A percentile compares a stretch with the other conserved stretches of the same genome.
Conservation (phyloP, 2,113 vertebrate genomes). For the Hippocampus mohnikei region DNA sequence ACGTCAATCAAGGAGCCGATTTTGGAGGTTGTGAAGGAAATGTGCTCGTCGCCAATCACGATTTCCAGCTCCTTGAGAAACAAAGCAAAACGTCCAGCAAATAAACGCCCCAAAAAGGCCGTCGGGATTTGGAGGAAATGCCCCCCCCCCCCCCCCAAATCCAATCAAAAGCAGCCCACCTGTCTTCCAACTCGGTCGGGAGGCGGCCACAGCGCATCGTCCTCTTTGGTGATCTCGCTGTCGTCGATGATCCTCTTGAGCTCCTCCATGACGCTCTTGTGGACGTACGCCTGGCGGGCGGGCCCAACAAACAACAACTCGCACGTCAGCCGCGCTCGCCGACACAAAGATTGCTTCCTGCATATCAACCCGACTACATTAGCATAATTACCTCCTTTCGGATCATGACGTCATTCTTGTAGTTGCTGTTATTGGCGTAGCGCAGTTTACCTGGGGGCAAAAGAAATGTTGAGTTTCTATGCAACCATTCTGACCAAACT, state of each 20-base stretch:
- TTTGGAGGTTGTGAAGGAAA: slow-evolving; percentile 98
- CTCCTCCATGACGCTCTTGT: slow-evolving; percentile 98
- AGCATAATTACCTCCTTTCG: slow-evolving; percentile 84
- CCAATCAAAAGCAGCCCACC: slow-evolving; percentile 40
- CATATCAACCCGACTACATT: too few relatives aligned
- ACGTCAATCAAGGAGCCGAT: slow-evolving; percentile 98
- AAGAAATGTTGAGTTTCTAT: too few relatives aligned
- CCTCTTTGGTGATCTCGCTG: slow-evolving; percentile 98
- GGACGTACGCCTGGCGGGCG: slow-evolving; percentile 85
- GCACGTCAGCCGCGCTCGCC: too few relatives aligned
- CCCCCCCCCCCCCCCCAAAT: too few relatives aligned
- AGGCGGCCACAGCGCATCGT: slow-evolving; percentile 94
- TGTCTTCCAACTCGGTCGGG: slow-evolving; percentile 95
- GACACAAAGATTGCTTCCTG: too few relatives aligned
- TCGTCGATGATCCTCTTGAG: slow-evolving; percentile 97
- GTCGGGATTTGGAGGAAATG: too few relatives aligned
- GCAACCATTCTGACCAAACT: too few relatives aligned
- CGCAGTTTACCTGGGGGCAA: slow-evolving; percentile 83
- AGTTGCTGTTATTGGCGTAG: slow-evolving; percentile 99
- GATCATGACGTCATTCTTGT: slow-evolving; percentile 99
- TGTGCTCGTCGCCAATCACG: slow-evolving; percentile 98
- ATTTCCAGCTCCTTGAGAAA: slow-evolving; percentile 89
- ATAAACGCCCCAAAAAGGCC: too few relatives aligned
- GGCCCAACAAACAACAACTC: not conserved
- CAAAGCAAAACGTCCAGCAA: too few relatives aligned